phyloP scores from a whole-genome alignment of 2,888 invertebrate species.

The Conomelus anceps region DNA sequence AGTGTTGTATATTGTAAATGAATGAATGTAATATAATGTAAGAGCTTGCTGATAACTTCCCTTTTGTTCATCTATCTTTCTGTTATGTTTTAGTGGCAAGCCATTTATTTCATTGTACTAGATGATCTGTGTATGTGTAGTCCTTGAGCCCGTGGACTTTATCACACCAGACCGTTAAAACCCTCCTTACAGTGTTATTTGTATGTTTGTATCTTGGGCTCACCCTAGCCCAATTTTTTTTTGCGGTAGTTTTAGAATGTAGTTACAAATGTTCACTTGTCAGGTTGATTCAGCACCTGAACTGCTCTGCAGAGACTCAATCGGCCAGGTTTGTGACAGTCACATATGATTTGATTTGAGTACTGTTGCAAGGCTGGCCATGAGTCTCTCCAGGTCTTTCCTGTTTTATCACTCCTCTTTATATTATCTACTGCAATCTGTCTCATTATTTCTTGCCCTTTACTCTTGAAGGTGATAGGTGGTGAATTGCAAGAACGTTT shows the following conservation, averaged over 20 bases:
- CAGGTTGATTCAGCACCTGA: not conserved
- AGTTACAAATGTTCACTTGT: conserved; percentile 2
- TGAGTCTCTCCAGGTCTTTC: not conserved
- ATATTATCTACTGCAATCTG: conserved; percentile 33
- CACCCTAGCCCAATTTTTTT: not conserved
- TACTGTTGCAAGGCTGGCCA: not conserved
- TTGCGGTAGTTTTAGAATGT: conserved; percentile 9
- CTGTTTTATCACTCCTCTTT: conserved; percentile 24
- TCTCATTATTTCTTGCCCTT: conserved; percentile 51
- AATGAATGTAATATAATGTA: conserved; percentile 6
- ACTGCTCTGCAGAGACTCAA: not conserved
- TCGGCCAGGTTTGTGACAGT: not conserved
- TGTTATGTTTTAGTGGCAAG: conserved; percentile 11
- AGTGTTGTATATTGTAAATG: conserved; percentile 5
- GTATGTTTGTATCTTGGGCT: conserved; percentile 9
- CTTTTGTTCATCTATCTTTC: conserved; percentile 1
- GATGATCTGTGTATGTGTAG: conserved; percentile 6
- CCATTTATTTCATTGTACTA: not conserved
- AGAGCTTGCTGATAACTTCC: conserved; percentile 6
- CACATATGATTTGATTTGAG: no score
- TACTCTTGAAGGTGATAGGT: conserved; percentile 99
- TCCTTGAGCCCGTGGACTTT: conserved; percentile 3
- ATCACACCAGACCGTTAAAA: conserved; percentile 1
- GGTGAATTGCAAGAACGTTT: conserved; percentile 99
- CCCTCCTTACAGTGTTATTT: not conserved